phyloP scores from a whole-genome alignment of 1,140 invertebrate genomes.

The Globodera ellingtonae region DNA sequence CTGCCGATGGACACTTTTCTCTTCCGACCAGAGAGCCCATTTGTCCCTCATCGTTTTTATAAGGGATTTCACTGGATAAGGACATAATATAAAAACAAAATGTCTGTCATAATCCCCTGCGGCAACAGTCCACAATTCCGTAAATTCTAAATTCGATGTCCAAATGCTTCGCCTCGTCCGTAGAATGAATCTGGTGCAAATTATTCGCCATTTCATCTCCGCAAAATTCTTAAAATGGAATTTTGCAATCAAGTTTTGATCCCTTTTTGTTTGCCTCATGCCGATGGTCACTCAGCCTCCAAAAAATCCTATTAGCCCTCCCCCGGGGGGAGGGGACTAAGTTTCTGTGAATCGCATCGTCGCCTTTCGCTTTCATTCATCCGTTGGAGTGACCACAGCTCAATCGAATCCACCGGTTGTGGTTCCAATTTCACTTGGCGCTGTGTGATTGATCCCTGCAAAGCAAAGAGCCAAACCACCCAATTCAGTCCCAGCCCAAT shows the following conservation, averaged over 20 bases:
- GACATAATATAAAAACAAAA: no score
- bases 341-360: not conserved
- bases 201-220: no score
- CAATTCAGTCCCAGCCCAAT: not conserved
- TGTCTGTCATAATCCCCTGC: no score
- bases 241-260: not conserved
- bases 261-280: not conserved
- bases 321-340: not conserved
- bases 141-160: no score
- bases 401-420: not conserved
- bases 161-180: no score
- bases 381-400: not conserved
- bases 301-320: not conserved
- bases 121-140: no score
- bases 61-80: no score
- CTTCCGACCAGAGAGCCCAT: no score
- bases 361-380: not conserved
- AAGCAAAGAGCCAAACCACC: not conserved
- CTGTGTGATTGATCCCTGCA: not conserved
- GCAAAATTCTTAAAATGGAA: no score
- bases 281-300: not conserved
- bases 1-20: no score
- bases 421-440: not conserved
- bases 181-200: no score
- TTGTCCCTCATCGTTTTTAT: no score